These are phyloP conservation scores for Oenanthe melanoleuca DNA, from an alignment of 2,113 vertebrate species.

Conservation along the genomic window DNA sequence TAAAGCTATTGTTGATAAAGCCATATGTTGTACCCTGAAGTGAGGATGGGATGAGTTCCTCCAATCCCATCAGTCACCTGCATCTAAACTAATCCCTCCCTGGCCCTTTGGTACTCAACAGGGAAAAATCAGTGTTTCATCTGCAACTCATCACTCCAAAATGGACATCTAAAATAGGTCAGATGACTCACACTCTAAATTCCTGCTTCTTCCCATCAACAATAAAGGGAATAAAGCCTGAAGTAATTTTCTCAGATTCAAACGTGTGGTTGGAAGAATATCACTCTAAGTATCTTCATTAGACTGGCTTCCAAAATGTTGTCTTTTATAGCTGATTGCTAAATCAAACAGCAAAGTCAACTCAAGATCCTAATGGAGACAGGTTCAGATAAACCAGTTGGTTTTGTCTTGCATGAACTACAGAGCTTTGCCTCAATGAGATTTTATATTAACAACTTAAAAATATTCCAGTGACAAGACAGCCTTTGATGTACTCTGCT, in stretches of 20 bases:
- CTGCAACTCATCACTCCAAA: constrained; percentile 46
- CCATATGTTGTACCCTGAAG: background rate
- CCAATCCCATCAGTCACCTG: background rate
- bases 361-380: background rate
- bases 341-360: background rate
- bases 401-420: background rate
- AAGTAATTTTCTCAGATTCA: constrained; percentile 29
- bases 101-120: background rate
- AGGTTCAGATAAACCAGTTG: background rate
- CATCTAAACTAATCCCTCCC: background rate
- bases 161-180: constrained; percentile 32
- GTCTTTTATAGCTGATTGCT: background rate
- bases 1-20: background rate
- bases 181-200: constrained; percentile 31
- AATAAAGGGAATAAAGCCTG: constrained; percentile 17
- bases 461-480: background rate
- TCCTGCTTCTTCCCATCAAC: constrained; percentile 5
- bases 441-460: background rate
- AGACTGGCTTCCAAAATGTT: background rate
- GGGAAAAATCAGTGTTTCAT: background rate
- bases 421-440: background rate
- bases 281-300: background rate
- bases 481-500: background rate
- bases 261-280: background rate
- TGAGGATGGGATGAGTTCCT: background rate